These are phyloP conservation scores for Aculops lycopersici DNA, from an alignment of 1,140 invertebrate genomes.

Conservation along the genomic window DNA sequence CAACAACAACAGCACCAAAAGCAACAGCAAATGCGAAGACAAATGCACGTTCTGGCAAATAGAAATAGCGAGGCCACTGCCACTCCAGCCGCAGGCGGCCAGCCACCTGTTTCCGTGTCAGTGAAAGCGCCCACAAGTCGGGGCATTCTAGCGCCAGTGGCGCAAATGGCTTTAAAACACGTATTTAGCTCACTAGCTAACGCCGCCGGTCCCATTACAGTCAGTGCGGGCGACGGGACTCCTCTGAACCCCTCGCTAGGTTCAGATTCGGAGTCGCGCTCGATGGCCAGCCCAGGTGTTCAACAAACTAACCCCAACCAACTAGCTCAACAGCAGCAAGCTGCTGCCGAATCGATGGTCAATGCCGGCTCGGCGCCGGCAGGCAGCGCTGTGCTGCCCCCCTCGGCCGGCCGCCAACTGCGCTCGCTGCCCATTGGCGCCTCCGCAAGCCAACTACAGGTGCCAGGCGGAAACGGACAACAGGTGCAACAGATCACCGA, in stretches of 20 bases:
- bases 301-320: too few species aligned
- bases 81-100: background rate
- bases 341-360: background rate
- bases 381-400: background rate
- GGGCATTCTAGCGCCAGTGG: background rate
- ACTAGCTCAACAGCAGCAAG: background rate
- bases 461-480: too few species aligned
- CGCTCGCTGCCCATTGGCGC: background rate
- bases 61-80: background rate
- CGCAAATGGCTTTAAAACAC: constrained; percentile 1
- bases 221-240: too few species aligned
- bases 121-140: background rate
- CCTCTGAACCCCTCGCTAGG: too few species aligned
- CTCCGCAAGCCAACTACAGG: background rate
- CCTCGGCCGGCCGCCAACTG: background rate
- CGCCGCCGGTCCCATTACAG: too few species aligned
- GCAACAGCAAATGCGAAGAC: background rate
- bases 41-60: background rate
- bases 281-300: too few species aligned
- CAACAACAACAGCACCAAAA: constrained; percentile 5
- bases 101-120: background rate
- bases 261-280: too few species aligned
- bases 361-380: background rate
- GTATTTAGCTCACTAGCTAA: background rate
- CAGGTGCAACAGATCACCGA: background rate